phyloP scores from a whole-genome alignment of 1,140 invertebrate species.

The Watersipora subatra region DNA sequence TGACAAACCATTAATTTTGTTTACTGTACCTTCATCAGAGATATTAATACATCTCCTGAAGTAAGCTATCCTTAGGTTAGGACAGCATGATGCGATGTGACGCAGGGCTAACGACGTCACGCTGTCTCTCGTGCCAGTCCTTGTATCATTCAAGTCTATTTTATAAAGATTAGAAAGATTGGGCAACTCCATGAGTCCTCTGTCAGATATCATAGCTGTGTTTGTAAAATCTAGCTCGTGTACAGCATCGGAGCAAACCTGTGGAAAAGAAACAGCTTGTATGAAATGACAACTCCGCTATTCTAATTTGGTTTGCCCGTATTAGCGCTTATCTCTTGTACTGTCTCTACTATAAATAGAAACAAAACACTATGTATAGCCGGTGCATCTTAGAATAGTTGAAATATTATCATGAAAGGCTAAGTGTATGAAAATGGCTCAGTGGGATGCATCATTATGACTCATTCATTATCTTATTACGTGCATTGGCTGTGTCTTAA shows the following conservation, averaged over 20 bases:
- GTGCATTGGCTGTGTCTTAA: too few species aligned
- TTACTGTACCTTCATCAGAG: background rate
- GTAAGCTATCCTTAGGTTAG: background rate
- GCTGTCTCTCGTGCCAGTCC: background rate
- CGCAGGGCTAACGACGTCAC: background rate
- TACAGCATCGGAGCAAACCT: background rate
- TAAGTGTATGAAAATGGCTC: background rate
- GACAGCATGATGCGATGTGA: background rate
- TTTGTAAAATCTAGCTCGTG: background rate
- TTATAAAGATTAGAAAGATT: background rate
- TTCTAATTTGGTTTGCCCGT: too few species aligned
- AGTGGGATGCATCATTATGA: too few species aligned
- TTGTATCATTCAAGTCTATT: background rate
- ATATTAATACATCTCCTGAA: background rate
- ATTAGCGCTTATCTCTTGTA: too few species aligned
- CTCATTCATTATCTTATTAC: too few species aligned
- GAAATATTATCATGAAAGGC: background rate
- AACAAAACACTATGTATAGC: background rate
- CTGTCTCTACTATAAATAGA: background rate
- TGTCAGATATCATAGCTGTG: background rate
- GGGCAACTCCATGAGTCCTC: background rate
- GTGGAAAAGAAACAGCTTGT: background rate
- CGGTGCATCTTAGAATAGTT: background rate
- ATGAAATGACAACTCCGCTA: too few species aligned
- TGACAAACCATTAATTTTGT: background rate